Evolutionary conservation across 2,888 invertebrate species (phyloP).

Genomic region (Dolichopus griseipennis): DNA sequence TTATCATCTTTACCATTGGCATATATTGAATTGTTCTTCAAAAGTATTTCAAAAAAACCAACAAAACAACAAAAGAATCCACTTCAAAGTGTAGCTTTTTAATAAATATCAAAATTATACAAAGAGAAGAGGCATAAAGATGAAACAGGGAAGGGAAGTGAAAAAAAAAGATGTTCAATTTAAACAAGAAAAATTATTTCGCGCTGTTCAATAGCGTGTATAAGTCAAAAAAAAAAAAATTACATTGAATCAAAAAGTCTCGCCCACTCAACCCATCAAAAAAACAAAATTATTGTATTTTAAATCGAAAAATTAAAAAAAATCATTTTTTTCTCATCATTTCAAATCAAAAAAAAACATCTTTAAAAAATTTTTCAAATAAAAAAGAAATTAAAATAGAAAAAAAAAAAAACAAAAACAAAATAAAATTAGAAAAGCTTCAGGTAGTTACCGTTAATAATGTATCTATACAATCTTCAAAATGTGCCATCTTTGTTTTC

Average conservation of each 20-base stretch:
- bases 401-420: too few relatives aligned
- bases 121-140: too few relatives aligned
- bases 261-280: neutral
- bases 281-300: too few relatives aligned
- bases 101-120: too few relatives aligned
- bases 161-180: neutral
- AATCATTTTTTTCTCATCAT: neutral
- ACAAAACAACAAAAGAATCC: neutral
- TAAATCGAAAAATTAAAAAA: neutral
- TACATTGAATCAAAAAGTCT: neutral
- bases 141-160: neutral
- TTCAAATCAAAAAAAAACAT: neutral
- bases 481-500: too few relatives aligned
- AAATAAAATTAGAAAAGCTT: neutral
- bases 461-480: neutral
- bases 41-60: neutral
- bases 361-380: too few relatives aligned
- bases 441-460: conserved; percentile 6
- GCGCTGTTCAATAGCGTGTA: neutral
- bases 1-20: too few relatives aligned
- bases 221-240: neutral
- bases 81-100: neutral
- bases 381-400: neutral
- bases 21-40: neutral
- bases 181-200: neutral